phyloP scores from a whole-genome alignment of 2,888 invertebrate species.

The Acanthosepion esculentum region DNA sequence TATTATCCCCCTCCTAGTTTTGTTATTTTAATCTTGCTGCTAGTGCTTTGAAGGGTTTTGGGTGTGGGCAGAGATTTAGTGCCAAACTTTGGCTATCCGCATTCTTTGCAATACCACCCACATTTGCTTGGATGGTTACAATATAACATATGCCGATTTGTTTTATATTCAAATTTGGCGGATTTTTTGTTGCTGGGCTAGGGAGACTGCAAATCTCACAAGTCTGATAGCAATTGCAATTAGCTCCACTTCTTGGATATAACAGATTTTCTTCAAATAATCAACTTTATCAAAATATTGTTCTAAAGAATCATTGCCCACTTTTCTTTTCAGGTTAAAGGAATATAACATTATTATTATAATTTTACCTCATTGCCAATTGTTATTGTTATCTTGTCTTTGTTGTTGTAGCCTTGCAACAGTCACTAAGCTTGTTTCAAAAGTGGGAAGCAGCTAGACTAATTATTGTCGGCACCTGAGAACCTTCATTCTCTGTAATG shows the following conservation, averaged over 20 bases:
- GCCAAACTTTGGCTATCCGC: background rate
- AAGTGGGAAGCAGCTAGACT: too few species aligned
- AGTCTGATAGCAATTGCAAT: background rate
- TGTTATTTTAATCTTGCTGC: conserved; percentile 9
- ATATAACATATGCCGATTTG: background rate
- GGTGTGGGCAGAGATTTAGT: background rate
- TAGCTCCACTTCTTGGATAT: background rate
- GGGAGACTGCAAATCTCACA: background rate
- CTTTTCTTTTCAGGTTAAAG: background rate
- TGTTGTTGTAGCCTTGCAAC: too few species aligned
- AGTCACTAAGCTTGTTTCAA: too few species aligned
- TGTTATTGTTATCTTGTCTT: background rate
- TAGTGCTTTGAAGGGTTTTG: background rate
- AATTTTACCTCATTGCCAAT: background rate
- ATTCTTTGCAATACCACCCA: background rate
- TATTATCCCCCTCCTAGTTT: background rate
- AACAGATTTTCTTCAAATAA: background rate
- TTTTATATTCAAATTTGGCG: conserved; percentile 9
- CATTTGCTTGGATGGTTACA: conserved; percentile 2
- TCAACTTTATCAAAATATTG: background rate
- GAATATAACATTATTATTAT: background rate
- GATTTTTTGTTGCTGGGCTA: background rate
- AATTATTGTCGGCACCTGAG: too few species aligned
- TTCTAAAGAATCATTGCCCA: background rate
- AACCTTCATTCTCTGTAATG: too few species aligned